phyloP scores from a whole-genome alignment of 2,888 invertebrate species.

The Leptinotarsa peninsularis region DNA sequence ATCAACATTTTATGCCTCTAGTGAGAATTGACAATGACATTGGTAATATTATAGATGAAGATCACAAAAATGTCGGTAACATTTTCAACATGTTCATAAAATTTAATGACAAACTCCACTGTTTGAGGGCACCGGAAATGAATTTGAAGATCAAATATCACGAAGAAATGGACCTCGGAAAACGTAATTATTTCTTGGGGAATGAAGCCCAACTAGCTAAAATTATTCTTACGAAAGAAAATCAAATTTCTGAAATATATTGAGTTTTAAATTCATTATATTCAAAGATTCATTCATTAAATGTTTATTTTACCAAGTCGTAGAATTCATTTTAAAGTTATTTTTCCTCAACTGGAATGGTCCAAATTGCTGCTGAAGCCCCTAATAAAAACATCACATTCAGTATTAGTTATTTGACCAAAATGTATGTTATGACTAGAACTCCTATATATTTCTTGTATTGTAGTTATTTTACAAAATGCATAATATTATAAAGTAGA shows the following conservation, averaged over 20 bases:
- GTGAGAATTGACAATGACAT: constrained; percentile 76
- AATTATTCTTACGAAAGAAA: constrained; percentile 65
- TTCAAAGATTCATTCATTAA: constrained; percentile 15
- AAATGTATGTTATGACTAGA: no score
- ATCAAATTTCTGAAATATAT: constrained; percentile 50
- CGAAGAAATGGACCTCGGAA: constrained; percentile 56
- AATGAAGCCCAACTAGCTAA: constrained; percentile 71
- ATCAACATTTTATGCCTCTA: constrained; percentile 72
- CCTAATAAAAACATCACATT: background rate
- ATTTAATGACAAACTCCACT: constrained; percentile 74
- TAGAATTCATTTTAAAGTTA: background rate
- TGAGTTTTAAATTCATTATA: constrained; percentile 27
- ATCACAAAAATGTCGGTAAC: constrained; percentile 66
- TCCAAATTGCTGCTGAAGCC: background rate
- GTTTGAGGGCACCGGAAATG: constrained; percentile 85
- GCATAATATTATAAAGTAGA: no score
- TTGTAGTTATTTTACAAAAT: no score
- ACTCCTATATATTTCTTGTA: no score
- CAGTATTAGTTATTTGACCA: background rate
- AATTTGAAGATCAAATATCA: constrained; percentile 73
- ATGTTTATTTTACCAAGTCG: constrained; percentile 18
- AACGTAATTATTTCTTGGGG: constrained; percentile 68
- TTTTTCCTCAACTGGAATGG: no score
- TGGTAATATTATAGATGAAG: constrained; percentile 66
- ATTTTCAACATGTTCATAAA: constrained; percentile 80